A percentile compares a stretch with the other conserved stretches of the same genome.
Conservation (phyloP, 2,113 vertebrate genomes). For the Brachypodius melanocephalos region DNA sequence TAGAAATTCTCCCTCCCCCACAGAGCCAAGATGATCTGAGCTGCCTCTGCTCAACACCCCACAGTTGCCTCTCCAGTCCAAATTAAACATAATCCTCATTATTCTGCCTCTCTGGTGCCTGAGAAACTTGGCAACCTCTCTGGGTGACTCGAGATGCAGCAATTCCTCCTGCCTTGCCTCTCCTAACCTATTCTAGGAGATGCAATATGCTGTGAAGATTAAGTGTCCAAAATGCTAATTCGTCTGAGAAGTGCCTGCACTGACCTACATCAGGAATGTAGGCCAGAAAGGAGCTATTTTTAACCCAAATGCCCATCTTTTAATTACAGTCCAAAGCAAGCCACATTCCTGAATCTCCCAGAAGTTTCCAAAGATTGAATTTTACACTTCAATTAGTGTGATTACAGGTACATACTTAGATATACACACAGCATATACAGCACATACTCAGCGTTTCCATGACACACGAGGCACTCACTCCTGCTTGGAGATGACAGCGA, state of each 20-base stretch:
- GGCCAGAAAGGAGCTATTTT: background rate
- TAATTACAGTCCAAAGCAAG: background rate
- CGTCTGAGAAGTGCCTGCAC: constrained; percentile 6
- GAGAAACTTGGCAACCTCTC: constrained; percentile 42
- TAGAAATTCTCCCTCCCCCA: constrained; percentile 33
- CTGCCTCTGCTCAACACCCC: constrained; percentile 31
- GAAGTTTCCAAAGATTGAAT: background rate
- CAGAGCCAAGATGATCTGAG: background rate
- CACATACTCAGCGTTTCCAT: background rate
- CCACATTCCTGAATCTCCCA: background rate
- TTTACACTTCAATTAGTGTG: background rate
- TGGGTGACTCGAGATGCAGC: background rate
- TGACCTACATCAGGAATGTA: constrained; percentile 37
- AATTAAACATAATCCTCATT: constrained; percentile 43
- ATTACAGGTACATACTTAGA: background rate
- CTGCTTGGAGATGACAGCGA: background rate
- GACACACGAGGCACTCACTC: background rate
- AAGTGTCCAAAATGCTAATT: constrained; percentile 33
- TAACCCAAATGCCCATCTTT: background rate
- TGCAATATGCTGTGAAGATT: background rate
- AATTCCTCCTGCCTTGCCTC: constrained; percentile 9
- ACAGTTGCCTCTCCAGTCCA: background rate
- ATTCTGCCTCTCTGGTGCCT: constrained; percentile 13
- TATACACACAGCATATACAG: background rate
- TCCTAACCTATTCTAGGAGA: constrained; percentile 1